Base-by-base conservation (phyloP, 37 sponge, comb jelly and placozoan genomes). In the Geodia barretti region DNA sequence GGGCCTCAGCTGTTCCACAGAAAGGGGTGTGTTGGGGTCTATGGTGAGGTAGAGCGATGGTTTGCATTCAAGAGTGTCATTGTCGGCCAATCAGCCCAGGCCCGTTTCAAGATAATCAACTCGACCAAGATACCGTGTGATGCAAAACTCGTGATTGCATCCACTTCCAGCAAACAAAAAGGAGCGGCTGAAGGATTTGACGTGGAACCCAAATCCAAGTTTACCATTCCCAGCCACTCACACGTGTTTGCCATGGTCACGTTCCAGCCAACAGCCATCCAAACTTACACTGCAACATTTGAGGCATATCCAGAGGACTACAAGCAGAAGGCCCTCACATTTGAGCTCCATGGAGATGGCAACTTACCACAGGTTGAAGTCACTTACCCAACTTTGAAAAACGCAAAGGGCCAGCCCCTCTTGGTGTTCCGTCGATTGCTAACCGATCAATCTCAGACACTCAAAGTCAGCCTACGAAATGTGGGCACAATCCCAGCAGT, bases 301-400 rank as follows among this genome's bases (percentile, higher is more conserved):
- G 95, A 95, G 34, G 92, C 87, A 14, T 24, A 31, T 37, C 71
- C 87, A 19, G 95, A 95, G 14, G 84, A 83, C 7, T 65, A 91
- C 23, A 80, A 75, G 39, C 72, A 62, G 1, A 83, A 84, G 47
- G 86, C 83, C 8, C 79, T 98, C 37, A 63, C 79, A 1, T 96
- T 96, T 91, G 98, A 98, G 26, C 70, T 98, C 41, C 92, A 93
- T 67, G 98, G 98, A 68, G 98, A 98, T 71, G 98, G 98, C 5
- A 91, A 89, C 68, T 79, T 98, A 31, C 98, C 98, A 31, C 92
- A 93, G 72, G 85, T 98, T 4, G 62, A 94, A 23, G 62, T 98
- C 8, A 23, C 86, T 25, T 60, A 80, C 43, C 98, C 98, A 8
- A 74, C 85, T 7, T 38, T 88, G 35, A 54, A 86, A 0, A 93